phyloP scores from a whole-genome alignment of 2,888 invertebrate genomes.

The Mimumesa dahlbomi region DNA sequence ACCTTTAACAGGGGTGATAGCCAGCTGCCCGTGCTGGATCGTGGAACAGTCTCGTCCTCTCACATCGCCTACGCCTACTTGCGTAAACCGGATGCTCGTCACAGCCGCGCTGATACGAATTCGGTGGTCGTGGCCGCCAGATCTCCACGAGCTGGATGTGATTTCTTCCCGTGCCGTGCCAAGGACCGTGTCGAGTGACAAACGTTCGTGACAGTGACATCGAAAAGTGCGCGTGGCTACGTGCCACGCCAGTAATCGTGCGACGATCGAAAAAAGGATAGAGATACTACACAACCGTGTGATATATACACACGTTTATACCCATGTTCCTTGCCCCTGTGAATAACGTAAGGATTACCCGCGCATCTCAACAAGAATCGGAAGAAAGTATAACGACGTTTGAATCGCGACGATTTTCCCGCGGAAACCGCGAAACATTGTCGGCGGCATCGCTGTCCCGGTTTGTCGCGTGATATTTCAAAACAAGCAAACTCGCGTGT shows the following conservation, averaged over 20 bases:
- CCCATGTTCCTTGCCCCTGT: too few relatives aligned
- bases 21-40: constrained; percentile 48
- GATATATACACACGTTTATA: too few relatives aligned
- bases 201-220: constrained; percentile 51
- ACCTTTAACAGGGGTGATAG: constrained; percentile 20
- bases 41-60: constrained; percentile 41
- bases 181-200: constrained; percentile 42
- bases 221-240: constrained; percentile 32
- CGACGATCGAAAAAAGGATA: constrained; percentile 16
- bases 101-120: constrained; percentile 47
- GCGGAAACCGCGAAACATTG: constrained; percentile 36
- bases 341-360: too few relatives aligned
- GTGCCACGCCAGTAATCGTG: constrained; percentile 22
- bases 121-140: constrained; percentile 20
- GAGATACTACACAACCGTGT: too few relatives aligned
- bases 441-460: constrained; percentile 6
- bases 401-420: constrained; percentile 38
- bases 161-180: constrained; percentile 3
- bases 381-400: too few relatives aligned
- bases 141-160: neutral
- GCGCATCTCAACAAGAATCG: too few relatives aligned
- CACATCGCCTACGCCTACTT: constrained; percentile 42
- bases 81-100: constrained; percentile 48
- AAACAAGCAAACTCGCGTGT: constrained; percentile 55
- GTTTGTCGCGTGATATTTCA: constrained; percentile 57